These are phyloP conservation scores for Cotesia glomerata DNA, from an alignment of 1,140 invertebrate genomes.

Conservation along the genomic window DNA sequence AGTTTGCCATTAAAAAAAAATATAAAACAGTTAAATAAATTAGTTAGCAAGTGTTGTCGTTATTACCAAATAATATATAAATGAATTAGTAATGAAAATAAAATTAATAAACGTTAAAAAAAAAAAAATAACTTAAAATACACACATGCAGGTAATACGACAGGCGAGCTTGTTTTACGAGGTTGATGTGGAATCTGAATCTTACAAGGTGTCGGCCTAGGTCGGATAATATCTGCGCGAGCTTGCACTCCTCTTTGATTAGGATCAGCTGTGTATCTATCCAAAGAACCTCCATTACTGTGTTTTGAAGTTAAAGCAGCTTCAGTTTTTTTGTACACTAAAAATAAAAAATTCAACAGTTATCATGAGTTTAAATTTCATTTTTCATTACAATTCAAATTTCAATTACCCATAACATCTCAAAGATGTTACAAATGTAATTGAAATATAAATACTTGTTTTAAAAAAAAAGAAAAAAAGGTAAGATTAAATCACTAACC, in stretches of 20 bases:
- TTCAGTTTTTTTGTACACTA: constrained; percentile 74
- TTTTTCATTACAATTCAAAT: background rate
- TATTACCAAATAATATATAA: background rate
- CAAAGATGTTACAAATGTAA: background rate
- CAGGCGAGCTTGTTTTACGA: constrained; percentile 59
- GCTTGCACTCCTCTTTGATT: constrained; percentile 72
- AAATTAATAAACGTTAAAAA: constrained; percentile 19
- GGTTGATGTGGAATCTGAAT: constrained; percentile 56
- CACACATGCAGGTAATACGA: constrained; percentile 61
- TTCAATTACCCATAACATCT: background rate
- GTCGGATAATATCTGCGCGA: constrained; percentile 74
- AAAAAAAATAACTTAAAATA: constrained; percentile 45
- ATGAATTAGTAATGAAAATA: background rate
- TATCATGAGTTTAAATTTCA: constrained; percentile 27
- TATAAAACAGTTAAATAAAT: too few relatives aligned
- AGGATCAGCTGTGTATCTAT: constrained; percentile 79
- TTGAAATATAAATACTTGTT: background rate
- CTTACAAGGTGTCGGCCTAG: constrained; percentile 73
- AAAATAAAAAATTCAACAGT: constrained; percentile 40
- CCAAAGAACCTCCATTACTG: constrained; percentile 73
- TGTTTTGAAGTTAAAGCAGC: constrained; percentile 68
- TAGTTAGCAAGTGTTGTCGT: background rate
- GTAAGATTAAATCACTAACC: constrained; percentile 43
- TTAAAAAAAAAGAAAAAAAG: background rate
- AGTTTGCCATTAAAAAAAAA: too few relatives aligned